A percentile compares a stretch with the other conserved stretches of the same genome.
phyloP scores from a whole-genome alignment of 2,888 invertebrate genomes.

The Romanomermis culicivorax region DNA sequence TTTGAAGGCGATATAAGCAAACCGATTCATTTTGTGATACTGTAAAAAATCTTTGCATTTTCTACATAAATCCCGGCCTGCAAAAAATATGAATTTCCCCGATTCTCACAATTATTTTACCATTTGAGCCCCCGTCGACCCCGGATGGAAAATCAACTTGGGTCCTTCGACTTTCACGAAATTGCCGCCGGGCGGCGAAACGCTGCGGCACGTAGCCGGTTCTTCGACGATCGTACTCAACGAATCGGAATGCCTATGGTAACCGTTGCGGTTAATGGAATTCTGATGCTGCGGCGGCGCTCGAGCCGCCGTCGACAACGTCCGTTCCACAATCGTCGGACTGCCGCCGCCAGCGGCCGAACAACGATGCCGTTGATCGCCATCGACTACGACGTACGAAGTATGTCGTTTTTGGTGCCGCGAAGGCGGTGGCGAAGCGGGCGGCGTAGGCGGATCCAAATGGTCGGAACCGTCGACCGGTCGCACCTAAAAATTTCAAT shows the following conservation, averaged over 20 bases:
- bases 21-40: no score
- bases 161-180: neutral
- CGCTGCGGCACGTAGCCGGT: neutral
- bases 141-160: neutral
- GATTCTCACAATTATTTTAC: neutral
- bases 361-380: no score
- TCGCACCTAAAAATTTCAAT: slow-evolving; percentile 21
- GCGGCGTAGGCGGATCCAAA: slow-evolving; percentile 10
- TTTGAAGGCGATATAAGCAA: no score
- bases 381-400: no score
- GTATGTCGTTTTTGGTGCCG: no score
- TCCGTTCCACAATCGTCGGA: neutral
- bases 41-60: no score
- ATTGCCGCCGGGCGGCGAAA: slow-evolving; percentile 3
- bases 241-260: slow-evolving; percentile 1
- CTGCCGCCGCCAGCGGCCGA: no score
- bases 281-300: neutral
- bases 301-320: neutral
- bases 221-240: slow-evolving; percentile 9
- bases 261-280: neutral
- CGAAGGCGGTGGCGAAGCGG: neutral
- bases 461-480: slow-evolving; percentile 19
- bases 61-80: no score
- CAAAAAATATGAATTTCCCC: no score
- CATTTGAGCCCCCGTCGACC: neutral